Conservation (phyloP, 2,113 vertebrate genomes). For the Apaloderma vittatum region DNA sequence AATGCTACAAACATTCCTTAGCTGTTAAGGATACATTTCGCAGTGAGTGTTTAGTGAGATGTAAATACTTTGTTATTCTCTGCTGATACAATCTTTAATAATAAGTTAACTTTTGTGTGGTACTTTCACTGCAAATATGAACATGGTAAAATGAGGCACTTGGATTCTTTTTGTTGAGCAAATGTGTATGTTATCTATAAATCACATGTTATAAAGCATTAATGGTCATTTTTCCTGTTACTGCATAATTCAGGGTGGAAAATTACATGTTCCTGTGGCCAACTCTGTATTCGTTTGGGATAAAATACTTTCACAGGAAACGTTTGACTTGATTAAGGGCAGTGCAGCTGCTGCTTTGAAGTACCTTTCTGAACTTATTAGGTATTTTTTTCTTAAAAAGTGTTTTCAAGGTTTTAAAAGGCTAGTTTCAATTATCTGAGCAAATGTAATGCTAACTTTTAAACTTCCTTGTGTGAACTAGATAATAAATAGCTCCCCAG, state of each 20-base stretch:
- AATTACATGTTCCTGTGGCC: not conserved
- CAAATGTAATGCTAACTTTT: not conserved
- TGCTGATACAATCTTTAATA: not conserved
- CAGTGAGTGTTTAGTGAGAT: not conserved
- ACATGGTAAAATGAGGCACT: not conserved
- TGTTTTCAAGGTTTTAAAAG: not conserved
- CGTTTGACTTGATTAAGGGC: not conserved
- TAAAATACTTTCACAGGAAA: not conserved
- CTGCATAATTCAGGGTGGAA: not conserved
- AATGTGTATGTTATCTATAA: not conserved
- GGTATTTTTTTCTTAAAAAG: not conserved
- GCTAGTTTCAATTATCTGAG: not conserved
- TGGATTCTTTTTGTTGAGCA: not conserved
- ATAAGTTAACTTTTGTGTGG: not conserved
- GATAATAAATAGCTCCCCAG: not conserved
- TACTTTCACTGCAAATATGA: not conserved
- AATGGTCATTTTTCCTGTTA: not conserved
- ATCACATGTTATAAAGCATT: not conserved
- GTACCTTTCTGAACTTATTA: not conserved
- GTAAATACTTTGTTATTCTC: not conserved
- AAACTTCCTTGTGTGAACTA: not conserved
- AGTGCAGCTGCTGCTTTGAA: not conserved
- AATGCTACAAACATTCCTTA: not conserved
- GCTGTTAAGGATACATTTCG: not conserved
- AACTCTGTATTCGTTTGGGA: accelerated